Evolutionary conservation across 1,140 invertebrate species (phyloP).

Genomic region (Musca domestica): DNA sequence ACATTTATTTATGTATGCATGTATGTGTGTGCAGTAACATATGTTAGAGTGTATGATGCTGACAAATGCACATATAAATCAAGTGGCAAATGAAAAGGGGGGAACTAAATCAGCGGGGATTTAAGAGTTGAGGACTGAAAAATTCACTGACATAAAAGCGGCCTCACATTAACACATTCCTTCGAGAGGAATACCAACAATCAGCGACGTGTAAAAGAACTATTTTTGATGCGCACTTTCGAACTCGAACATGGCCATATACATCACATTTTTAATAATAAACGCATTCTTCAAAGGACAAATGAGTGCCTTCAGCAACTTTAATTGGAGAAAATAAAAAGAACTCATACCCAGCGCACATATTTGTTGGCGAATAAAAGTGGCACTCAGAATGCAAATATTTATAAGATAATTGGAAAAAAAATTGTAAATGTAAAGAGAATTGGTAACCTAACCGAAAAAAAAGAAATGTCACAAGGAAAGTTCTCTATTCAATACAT

Average conservation of each 20-base stretch:
- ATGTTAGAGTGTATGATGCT: neutral
- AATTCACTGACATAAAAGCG: neutral
- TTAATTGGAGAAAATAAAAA: too few species aligned
- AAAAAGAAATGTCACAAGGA: too few species aligned
- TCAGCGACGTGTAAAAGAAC: neutral
- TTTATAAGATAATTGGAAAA: too few species aligned
- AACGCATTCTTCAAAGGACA: constrained; percentile 13
- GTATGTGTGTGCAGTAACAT: too few species aligned
- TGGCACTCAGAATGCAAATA: too few species aligned
- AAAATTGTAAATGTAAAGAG: too few species aligned
- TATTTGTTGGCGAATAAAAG: too few species aligned
- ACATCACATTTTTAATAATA: constrained; percentile 1
- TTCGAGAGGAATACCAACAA: neutral
- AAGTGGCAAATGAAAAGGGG: neutral
- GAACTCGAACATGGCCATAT: neutral
- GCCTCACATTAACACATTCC: constrained; percentile 6
- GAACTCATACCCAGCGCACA: too few species aligned
- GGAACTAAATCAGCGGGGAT: neutral
- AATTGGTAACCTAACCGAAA: too few species aligned
- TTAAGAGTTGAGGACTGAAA: neutral
- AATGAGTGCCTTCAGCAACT: constrained; percentile 14
- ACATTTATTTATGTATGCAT: too few species aligned
- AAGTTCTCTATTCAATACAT: too few species aligned
- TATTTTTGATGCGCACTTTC: neutral
- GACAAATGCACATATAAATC: constrained; percentile 2